Percentiles rank a stretch among this genome's conserved stretches.
These are phyloP conservation scores for Alauda arvensis DNA, from an alignment of 2,797 vertebrate species.

Conservation along the genomic window DNA sequence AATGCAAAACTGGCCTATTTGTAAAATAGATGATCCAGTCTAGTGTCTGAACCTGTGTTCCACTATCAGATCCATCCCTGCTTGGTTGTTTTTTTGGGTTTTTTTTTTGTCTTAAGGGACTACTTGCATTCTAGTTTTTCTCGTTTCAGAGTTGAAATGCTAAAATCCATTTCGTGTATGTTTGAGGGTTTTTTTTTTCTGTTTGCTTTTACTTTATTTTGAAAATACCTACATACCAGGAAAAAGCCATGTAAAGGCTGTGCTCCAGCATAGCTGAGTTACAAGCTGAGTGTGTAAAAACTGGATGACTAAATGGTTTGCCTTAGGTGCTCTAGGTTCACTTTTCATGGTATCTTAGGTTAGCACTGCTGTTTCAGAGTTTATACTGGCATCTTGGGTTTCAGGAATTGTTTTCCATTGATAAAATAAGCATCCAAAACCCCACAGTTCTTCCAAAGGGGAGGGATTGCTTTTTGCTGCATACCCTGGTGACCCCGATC, in stretches of 20 bases:
- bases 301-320: background rate
- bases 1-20: background rate
- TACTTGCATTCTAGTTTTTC: background rate
- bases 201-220: background rate
- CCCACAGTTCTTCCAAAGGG: rapidly evolving
- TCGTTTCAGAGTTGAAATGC: background rate
- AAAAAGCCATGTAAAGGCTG: rapidly evolving
- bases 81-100: background rate
- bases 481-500: rapidly evolving
- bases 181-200: rapidly evolving
- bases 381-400: background rate
- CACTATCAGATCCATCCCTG: background rate
- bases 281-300: background rate
- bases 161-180: background rate
- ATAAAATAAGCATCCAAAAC: background rate
- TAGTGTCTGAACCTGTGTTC: rapidly evolving
- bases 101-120: background rate
- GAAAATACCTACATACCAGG: rapidly evolving
- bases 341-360: background rate
- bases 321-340: background rate
- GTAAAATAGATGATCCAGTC: background rate
- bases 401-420: background rate
- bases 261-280: background rate
- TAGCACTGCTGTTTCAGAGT: background rate
- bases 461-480: background rate